Conservation (phyloP, 2,113 vertebrate genomes). For the Calyptommatus sinebrachiatus region DNA sequence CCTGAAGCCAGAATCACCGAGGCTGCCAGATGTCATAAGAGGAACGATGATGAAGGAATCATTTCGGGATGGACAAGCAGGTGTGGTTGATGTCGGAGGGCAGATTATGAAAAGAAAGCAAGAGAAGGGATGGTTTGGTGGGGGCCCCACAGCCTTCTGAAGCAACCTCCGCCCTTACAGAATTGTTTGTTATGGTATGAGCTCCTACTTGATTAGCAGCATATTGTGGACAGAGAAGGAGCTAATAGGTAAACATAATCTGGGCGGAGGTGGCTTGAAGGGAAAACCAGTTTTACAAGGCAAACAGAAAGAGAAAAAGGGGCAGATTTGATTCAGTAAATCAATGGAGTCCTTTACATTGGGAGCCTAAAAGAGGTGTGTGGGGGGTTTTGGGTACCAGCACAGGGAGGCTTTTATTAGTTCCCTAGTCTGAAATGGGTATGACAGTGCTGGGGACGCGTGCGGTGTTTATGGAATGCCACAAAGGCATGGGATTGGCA, state of each 20-base stretch:
- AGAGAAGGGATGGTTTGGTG: neutral
- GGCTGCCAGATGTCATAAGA: too few relatives aligned
- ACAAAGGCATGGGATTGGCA: neutral
- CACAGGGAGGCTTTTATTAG: too few relatives aligned
- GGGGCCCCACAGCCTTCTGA: neutral
- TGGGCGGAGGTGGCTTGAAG: slow-evolving; percentile 11
- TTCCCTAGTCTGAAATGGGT: neutral
- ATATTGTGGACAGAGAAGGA: neutral
- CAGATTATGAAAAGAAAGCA: neutral
- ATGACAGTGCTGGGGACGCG: neutral
- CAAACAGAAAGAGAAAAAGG: neutral
- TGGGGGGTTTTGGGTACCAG: neutral
- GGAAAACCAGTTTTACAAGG: slow-evolving; percentile 25
- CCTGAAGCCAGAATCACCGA: neutral
- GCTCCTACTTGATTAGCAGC: neutral
- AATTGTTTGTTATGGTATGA: neutral
- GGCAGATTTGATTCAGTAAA: neutral
- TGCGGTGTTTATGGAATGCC: neutral
- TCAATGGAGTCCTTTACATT: too few relatives aligned
- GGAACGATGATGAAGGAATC: neutral
- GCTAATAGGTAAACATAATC: neutral
- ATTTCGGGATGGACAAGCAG: neutral
- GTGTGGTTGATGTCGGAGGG: neutral
- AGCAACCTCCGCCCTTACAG: neutral
- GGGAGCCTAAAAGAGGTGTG: neutral